These are phyloP conservation scores for Odontomyia ornata DNA, from an alignment of 2,888 invertebrate genomes.

Conservation along the genomic window DNA sequence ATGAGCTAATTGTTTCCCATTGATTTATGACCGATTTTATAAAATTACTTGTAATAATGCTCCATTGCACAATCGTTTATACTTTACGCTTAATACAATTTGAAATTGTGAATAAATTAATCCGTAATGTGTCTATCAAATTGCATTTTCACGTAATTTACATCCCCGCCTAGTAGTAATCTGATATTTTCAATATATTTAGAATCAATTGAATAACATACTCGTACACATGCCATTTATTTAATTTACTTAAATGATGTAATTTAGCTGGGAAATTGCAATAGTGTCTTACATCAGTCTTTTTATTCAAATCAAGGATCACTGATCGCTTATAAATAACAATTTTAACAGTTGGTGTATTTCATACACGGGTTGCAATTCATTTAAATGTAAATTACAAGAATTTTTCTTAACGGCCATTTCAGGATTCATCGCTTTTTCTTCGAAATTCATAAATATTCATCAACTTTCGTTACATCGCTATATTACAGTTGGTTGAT, in stretches of 20 bases:
- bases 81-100: neutral
- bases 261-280: slow-evolving; percentile 38
- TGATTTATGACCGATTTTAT: neutral
- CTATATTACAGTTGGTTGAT: neutral
- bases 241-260: slow-evolving; percentile 24
- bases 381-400: neutral
- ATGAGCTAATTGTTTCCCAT: neutral
- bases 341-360: neutral
- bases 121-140: neutral
- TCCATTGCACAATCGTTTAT: neutral
- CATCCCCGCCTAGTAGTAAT: neutral
- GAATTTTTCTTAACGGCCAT: neutral
- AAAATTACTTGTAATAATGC: neutral
- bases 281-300: slow-evolving; percentile 36
- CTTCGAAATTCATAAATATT: neutral
- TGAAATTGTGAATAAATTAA: slow-evolving; percentile 7
- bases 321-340: slow-evolving; percentile 7
- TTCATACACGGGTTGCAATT: too few relatives aligned
- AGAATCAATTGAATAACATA: slow-evolving; percentile 22
- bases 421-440: too few relatives aligned
- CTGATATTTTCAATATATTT: neutral
- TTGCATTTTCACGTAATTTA: slow-evolving; percentile 17
- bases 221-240: neutral
- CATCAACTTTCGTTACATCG: neutral
- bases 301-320: slow-evolving; percentile 44